Evolutionary conservation across 2,797 vertebrate species (phyloP).

Genomic region (Oryzias sinensis): DNA sequence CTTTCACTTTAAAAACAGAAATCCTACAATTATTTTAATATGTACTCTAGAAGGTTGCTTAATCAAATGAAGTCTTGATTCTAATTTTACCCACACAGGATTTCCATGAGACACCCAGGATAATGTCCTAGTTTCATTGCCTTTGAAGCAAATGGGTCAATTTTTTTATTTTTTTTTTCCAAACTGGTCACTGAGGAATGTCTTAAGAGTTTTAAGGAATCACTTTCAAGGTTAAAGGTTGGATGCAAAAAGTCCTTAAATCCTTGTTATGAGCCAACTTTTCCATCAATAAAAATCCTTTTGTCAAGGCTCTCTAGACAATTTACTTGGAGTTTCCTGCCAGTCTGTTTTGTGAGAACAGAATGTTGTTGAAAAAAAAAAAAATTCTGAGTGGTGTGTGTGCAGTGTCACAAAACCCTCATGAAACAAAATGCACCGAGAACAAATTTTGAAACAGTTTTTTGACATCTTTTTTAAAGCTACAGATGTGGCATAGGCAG

Average conservation of each 20-base stretch:
- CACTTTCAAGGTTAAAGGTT: conserved; percentile 37
- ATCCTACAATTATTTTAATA: too few species aligned
- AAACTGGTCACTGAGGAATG: conserved; percentile 19
- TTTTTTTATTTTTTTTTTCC: conserved; percentile 11
- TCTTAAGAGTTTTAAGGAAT: conserved; percentile 15
- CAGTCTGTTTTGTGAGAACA: too few species aligned
- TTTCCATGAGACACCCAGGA: conserved; percentile 30
- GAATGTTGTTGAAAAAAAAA: too few species aligned
- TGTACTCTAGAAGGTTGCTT: conserved; percentile 1
- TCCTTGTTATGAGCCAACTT: conserved; percentile 7
- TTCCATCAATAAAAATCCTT: conserved; percentile 21
- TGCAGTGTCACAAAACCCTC: too few species aligned
- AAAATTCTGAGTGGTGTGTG: too few species aligned
- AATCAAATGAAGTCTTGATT: conserved; percentile 27
- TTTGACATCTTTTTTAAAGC: too few species aligned
- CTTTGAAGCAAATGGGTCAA: conserved; percentile 44
- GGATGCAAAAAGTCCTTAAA: conserved; percentile 1
- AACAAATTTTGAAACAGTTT: too few species aligned
- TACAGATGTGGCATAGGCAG: too few species aligned
- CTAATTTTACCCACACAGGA: conserved; percentile 43
- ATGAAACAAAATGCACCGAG: too few species aligned
- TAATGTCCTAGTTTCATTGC: conserved; percentile 46
- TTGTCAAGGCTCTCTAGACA: conserved; percentile 3
- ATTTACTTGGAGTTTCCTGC: too few species aligned
- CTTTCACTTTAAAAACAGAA: too few species aligned